These are phyloP conservation scores for Liasis olivaceus DNA, from an alignment of 2,797 vertebrate species.

Conservation along the genomic window DNA sequence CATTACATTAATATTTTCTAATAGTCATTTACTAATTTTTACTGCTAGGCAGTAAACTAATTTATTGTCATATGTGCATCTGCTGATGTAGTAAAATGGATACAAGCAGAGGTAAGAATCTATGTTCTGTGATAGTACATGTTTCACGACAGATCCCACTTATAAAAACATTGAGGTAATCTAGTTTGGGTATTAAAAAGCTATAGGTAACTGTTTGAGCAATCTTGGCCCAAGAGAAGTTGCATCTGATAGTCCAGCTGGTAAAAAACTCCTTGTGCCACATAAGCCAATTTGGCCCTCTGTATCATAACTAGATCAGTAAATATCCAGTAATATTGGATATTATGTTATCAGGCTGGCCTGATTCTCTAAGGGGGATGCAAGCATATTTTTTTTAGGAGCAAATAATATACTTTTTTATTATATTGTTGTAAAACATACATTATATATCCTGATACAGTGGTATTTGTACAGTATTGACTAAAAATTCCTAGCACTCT, in stretches of 20 bases:
- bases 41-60: background rate
- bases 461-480: background rate
- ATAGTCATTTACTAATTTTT: background rate
- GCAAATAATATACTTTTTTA: background rate
- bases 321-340: too few relatives aligned
- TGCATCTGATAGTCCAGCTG: background rate
- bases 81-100: background rate
- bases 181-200: background rate
- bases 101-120: background rate
- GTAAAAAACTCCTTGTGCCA: background rate
- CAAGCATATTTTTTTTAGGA: background rate
- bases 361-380: background rate
- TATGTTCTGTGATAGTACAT: background rate
- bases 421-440: background rate
- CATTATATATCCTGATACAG: background rate
- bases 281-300: background rate
- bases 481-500: background rate
- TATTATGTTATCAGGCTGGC: too few relatives aligned
- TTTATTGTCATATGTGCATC: background rate
- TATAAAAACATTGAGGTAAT: background rate
- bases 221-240: background rate
- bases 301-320: background rate
- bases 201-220: background rate
- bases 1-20: constrained; percentile 5
- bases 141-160: background rate